A percentile compares a stretch with the other conserved stretches of the same genome.
These are phyloP conservation scores for Toxotes jaculatrix DNA, from an alignment of 2,113 vertebrate species.

Conservation along the genomic window DNA sequence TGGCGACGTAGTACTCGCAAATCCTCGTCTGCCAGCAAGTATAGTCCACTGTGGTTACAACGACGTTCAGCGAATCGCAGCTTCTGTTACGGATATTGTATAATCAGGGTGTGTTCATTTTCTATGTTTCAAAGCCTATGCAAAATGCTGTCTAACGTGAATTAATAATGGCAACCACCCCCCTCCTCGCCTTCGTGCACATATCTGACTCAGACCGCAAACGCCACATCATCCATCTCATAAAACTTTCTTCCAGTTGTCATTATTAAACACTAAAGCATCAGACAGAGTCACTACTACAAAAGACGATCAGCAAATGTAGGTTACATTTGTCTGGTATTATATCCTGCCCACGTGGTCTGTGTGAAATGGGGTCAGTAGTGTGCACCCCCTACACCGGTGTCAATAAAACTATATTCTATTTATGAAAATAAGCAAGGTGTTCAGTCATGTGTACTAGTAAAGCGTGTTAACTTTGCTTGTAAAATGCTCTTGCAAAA, in stretches of 20 bases:
- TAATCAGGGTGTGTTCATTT: not conserved
- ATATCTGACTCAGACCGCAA: not conserved
- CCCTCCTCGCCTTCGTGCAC: not conserved
- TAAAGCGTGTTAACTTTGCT: not conserved
- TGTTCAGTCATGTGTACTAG: not conserved
- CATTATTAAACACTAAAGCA: not conserved
- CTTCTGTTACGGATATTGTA: not conserved
- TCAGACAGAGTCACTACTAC: not conserved
- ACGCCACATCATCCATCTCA: not conserved
- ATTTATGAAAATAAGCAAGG: not conserved
- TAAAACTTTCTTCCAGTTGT: not conserved
- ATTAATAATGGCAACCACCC: not conserved
- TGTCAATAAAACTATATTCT: not conserved
- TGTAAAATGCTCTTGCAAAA: not conserved
- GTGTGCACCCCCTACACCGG: not conserved
- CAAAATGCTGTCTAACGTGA: not conserved
- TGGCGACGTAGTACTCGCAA: not conserved
- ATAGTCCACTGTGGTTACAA: not conserved
- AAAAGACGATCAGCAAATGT: not conserved
- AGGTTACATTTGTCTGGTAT: slow-evolving; percentile 19
- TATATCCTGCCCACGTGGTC: slow-evolving; percentile 58
- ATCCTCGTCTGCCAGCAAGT: not conserved
- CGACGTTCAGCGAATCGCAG: not conserved
- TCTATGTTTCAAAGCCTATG: not conserved
- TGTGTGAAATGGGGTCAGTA: slow-evolving; percentile 55